These are phyloP conservation scores for Rotaria macrura DNA, from an alignment of 2,888 invertebrate genomes.

Conservation along the genomic window DNA sequence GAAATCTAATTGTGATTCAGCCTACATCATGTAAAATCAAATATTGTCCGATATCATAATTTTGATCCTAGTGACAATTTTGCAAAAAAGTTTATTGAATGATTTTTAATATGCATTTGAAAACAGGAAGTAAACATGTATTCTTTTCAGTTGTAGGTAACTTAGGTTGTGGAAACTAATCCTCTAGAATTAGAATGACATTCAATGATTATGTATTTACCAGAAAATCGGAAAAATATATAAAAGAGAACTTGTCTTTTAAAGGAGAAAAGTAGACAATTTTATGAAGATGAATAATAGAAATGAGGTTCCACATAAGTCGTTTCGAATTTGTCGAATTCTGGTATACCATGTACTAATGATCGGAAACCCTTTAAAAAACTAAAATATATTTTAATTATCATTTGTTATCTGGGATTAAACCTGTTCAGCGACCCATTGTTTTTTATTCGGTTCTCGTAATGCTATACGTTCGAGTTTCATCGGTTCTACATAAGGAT, in stretches of 20 bases:
- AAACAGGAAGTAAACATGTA: no score
- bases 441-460: constrained; percentile 43
- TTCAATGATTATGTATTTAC: not conserved
- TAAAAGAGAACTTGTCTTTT: not conserved
- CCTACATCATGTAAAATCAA: no score
- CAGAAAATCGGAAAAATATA: not conserved
- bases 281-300: constrained; percentile 7
- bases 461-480: constrained; percentile 42
- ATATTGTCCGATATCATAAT: no score
- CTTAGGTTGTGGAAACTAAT: no score
- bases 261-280: not conserved
- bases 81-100: no score
- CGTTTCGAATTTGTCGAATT: constrained; percentile 47
- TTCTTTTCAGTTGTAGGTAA: no score
- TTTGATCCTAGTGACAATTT: no score
- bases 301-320: constrained; percentile 45
- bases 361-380: constrained; percentile 45
- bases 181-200: not conserved
- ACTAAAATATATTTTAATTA: constrained; percentile 1
- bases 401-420: not conserved
- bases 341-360: constrained; percentile 46
- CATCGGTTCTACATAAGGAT: constrained; percentile 42
- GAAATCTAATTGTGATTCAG: no score
- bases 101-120: no score
- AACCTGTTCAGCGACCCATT: constrained; percentile 16